Base-by-base conservation (phyloP, 2,113 vertebrate species). In the Halcyon senegalensis region DNA sequence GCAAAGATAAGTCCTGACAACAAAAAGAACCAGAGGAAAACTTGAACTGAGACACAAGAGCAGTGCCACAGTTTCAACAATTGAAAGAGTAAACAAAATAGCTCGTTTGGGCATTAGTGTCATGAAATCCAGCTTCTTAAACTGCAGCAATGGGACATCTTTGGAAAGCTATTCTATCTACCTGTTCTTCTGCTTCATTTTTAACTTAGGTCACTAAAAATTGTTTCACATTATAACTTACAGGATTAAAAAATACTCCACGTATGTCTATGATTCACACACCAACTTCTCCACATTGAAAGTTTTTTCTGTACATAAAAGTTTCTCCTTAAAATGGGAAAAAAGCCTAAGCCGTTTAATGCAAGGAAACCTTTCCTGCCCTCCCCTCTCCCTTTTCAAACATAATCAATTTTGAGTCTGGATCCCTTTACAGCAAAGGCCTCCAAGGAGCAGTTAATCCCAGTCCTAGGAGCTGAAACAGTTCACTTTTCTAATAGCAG, bases 361-460 rank as follows among this genome's bases (percentile, higher is more conserved):
- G n/a, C 31, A 79, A 68, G 60, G 15, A 68, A 94, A 84, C 16
- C 53, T 33, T 87, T 86, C 28, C 44, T 68, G 11, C 44, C 31
- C 10, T 85, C 14, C 27, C 13, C 35, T 66, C 67, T 92, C 35
- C 37, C 28, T 86, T 77, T 90, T 69, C 79, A 90, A 92, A 93
- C 9, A 62, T 8, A 43, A 89, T 55, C 68, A 67, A 9, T 74
- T 90, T 83, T 46, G 60, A 94, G 50, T 44, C 46, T 83, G 59
- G 56, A 86, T 84, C 39, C 30, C 24, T 72, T 93, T 90, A 48
- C 70, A 85, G n/a, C 12, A 86, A 93, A 92, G 68, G 63, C 68
- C 79, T 93, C 63, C 43, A 35, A 83, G n/a, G 72, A 96, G 28
- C 59, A 88, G 27, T 39, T 90, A 93, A 92, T 74, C 69, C 43